phyloP scores from a whole-genome alignment of 2,797 vertebrate genomes.

The Mallotus villosus region DNA sequence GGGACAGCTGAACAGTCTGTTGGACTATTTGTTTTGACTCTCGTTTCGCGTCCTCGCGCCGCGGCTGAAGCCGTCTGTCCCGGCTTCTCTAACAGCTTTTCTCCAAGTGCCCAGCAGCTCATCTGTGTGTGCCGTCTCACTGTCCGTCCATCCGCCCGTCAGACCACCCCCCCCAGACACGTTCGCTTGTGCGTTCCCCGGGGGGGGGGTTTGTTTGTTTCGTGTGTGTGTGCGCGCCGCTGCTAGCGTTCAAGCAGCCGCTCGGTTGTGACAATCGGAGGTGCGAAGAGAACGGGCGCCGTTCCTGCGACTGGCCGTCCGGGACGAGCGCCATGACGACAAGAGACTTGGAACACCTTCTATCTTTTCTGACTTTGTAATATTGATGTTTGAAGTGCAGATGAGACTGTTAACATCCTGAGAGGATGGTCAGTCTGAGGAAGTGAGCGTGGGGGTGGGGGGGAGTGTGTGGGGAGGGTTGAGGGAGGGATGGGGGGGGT shows the following conservation, averaged over 20 bases:
- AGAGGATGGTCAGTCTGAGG: conserved; percentile 51
- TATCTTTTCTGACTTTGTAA: conserved; percentile 71
- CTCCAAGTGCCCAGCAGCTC: conserved; percentile 98
- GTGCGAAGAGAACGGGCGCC: conserved; percentile 58
- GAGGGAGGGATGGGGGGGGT: conserved; percentile 36
- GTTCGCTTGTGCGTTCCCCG: conserved; percentile 30
- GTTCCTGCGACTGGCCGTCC: conserved; percentile 10
- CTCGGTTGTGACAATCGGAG: conserved; percentile 91
- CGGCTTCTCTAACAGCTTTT: conserved; percentile 90
- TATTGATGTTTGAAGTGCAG: conserved; percentile 68
- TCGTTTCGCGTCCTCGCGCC: conserved; percentile 78
- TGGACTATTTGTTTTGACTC: conserved; percentile 70
- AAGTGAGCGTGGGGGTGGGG: conserved; percentile 20
- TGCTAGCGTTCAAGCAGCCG: conserved; percentile 67
- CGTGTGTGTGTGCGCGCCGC: conserved; percentile 62
- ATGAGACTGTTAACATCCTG: conserved; percentile 59
- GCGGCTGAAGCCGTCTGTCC: conserved; percentile 85
- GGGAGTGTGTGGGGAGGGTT: conserved; percentile 11
- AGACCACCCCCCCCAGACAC: conserved; percentile 64
- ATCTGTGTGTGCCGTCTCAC: conserved; percentile 88
- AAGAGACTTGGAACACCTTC: conserved; percentile 49
- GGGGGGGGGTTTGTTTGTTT: background rate
- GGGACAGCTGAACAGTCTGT: conserved; percentile 57
- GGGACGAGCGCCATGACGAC: no score
- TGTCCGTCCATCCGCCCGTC: conserved; percentile 79